Evolutionary conservation across 2,113 vertebrate genomes (phyloP).

Genomic region (Pollachius pollachius): DNA sequence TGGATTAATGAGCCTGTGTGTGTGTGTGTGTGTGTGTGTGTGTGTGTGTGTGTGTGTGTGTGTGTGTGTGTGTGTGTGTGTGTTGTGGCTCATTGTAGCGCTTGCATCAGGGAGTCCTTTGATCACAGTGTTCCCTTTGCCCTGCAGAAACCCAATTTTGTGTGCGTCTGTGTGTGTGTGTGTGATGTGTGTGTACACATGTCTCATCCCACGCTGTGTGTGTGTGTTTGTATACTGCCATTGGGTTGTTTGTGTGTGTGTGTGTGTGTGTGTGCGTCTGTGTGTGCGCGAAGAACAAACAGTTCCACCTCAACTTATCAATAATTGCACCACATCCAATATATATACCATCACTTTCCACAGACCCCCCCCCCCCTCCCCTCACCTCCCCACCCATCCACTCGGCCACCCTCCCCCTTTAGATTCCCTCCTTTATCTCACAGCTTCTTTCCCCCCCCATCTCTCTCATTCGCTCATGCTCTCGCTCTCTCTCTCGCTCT

Average conservation of each 20-base stretch:
- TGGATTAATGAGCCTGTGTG: background rate
- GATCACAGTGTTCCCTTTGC: constrained; percentile 35
- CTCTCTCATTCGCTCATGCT: background rate
- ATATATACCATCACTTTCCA: background rate
- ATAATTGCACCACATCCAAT: background rate
- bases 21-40: constrained; percentile 5
- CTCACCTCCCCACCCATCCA: background rate
- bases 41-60: constrained; percentile 5
- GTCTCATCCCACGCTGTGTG: constrained; percentile 2
- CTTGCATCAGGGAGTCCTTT: constrained; percentile 35
- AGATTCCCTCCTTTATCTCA: background rate
- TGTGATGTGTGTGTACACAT: constrained; percentile 6
- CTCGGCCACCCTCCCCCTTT: constrained; percentile 3
- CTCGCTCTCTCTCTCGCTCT: background rate
- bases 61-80: constrained; percentile 6
- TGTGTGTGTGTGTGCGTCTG: constrained; percentile 7
- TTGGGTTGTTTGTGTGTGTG: constrained; percentile 1
- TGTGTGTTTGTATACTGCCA: background rate
- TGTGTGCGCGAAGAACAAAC: constrained; percentile 24
- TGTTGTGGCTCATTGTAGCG: constrained; percentile 11
- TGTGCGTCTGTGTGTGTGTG: constrained; percentile 13
- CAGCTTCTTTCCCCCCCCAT: background rate
- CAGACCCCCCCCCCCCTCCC: background rate
- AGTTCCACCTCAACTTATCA: constrained; percentile 48
- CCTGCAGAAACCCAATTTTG: constrained; percentile 44